Evolutionary conservation across 2,113 vertebrate species (phyloP).

Genomic region (Origma solitaria): DNA sequence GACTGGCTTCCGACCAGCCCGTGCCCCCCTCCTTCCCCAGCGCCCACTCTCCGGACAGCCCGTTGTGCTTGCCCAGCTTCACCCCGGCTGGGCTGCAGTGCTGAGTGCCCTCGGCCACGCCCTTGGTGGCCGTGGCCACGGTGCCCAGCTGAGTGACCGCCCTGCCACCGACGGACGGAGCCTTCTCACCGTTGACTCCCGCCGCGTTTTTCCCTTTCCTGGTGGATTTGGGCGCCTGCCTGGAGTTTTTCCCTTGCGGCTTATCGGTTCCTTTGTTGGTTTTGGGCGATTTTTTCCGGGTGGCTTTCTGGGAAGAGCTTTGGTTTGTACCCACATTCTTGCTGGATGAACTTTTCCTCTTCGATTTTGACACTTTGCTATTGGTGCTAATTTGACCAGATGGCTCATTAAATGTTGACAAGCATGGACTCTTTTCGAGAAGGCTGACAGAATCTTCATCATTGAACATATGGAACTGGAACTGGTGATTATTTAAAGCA

Average conservation of each 20-base stretch:
- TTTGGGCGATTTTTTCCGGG: constrained; percentile 91
- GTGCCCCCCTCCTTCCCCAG: constrained; percentile 72
- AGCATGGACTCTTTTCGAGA: constrained; percentile 81
- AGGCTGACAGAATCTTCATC: constrained; percentile 85
- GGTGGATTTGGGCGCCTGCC: constrained; percentile 85
- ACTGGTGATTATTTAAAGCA: constrained; percentile 87
- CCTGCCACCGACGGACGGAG: constrained; percentile 66
- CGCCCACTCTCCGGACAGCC: constrained; percentile 81
- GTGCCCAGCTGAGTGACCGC: constrained; percentile 53
- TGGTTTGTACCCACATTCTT: constrained; percentile 80
- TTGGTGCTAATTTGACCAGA: constrained; percentile 78
- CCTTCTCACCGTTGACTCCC: constrained; percentile 83
- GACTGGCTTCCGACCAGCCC: constrained; percentile 79
- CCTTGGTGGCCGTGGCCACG: constrained; percentile 50
- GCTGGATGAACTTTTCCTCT: constrained; percentile 88
- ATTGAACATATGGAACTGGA: constrained; percentile 93
- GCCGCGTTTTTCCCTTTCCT: constrained; percentile 89
- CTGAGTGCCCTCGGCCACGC: constrained; percentile 59
- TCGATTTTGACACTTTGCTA: constrained; percentile 87
- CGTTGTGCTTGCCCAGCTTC: constrained; percentile 69
- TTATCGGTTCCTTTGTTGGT: constrained; percentile 87
- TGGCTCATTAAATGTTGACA: constrained; percentile 83
- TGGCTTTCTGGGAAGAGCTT: constrained; percentile 84
- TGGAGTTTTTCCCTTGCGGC: constrained; percentile 78
- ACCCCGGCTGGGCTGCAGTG: constrained; percentile 40